These are phyloP conservation scores for Rhabdomys dilectus DNA, from an alignment of 2,113 vertebrate species.

Conservation along the genomic window DNA sequence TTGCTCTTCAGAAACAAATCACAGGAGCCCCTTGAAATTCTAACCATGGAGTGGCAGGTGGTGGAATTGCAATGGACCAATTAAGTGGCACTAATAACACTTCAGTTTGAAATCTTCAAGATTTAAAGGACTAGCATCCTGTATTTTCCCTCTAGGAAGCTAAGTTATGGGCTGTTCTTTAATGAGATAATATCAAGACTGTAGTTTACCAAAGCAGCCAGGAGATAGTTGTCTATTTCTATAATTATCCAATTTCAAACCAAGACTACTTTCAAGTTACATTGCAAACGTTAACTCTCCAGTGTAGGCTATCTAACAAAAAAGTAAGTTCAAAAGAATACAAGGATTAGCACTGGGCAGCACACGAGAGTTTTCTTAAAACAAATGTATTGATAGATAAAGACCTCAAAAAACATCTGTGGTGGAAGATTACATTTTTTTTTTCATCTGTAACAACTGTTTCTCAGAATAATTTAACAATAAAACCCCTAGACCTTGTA, in stretches of 20 bases:
- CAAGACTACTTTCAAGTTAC: background rate
- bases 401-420: slow-evolving; percentile 6
- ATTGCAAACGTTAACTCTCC: background rate
- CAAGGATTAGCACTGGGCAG: background rate
- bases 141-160: background rate
- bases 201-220: background rate
- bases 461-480: slow-evolving; percentile 54
- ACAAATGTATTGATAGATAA: slow-evolving; percentile 55
- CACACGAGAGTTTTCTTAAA: slow-evolving; percentile 40
- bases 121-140: slow-evolving; percentile 44
- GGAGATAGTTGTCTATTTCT: background rate
- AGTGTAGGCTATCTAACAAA: background rate
- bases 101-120: slow-evolving; percentile 53
- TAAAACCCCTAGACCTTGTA: background rate
- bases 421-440: background rate
- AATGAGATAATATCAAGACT: slow-evolving; percentile 14
- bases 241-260: background rate
- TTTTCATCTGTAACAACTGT: background rate
- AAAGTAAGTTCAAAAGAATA: slow-evolving; percentile 54
- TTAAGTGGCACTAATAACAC: slow-evolving; percentile 23
- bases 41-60: slow-evolving; percentile 56
- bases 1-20: slow-evolving; percentile 46
- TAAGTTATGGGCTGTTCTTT: background rate
- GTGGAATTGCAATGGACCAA: slow-evolving; percentile 60
- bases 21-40: slow-evolving; percentile 13